phyloP scores from a whole-genome alignment of 2,888 invertebrate species.

The Hemistola chrysoprasaria region DNA sequence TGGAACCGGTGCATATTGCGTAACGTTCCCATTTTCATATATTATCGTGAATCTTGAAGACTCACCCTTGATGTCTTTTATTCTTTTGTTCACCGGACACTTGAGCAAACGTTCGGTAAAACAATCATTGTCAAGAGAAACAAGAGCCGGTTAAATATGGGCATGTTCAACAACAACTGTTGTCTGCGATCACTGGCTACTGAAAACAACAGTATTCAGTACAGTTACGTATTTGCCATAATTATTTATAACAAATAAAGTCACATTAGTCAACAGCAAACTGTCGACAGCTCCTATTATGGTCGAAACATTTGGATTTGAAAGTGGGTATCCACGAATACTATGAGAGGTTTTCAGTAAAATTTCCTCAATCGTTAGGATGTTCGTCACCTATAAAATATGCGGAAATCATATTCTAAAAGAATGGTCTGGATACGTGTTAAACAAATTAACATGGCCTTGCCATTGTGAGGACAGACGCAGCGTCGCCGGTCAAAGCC shows the following conservation, averaged over 20 bases:
- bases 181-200: slow-evolving; percentile 26
- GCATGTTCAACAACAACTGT: slow-evolving; percentile 34
- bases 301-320: no score
- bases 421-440: slow-evolving; percentile 39
- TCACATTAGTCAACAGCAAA: no score
- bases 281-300: no score
- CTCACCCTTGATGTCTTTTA: slow-evolving; percentile 8
- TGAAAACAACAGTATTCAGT: no score
- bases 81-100: slow-evolving; percentile 51
- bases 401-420: slow-evolving; percentile 37
- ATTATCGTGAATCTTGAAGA: background rate
- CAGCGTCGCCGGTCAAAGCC: slow-evolving; percentile 59
- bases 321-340: no score
- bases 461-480: slow-evolving; percentile 48
- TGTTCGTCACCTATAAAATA: slow-evolving; percentile 30
- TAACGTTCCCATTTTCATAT: background rate
- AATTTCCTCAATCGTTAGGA: slow-evolving; percentile 15
- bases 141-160: slow-evolving; percentile 35
- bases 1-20: background rate
- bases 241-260: no score
- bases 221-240: no score
- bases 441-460: slow-evolving; percentile 50
- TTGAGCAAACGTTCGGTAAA: slow-evolving; percentile 58
- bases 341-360: slow-evolving; percentile 4
- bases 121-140: slow-evolving; percentile 53